Conservation (phyloP, 2,797 vertebrate genomes). For the Paguma larvata region DNA sequence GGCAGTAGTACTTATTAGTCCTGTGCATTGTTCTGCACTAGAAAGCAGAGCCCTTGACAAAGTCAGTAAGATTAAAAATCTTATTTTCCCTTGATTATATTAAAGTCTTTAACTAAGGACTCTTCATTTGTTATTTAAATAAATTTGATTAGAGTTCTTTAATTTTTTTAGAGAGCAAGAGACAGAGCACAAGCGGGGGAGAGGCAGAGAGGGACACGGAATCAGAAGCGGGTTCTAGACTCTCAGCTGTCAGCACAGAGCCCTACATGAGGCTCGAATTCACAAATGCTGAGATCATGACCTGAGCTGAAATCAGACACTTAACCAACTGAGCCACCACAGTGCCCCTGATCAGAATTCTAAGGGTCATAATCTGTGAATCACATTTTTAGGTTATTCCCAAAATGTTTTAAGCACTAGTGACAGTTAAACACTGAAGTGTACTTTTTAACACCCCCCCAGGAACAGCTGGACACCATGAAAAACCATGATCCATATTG, state of each 20-base stretch:
- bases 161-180: too few relatives aligned
- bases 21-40: background rate
- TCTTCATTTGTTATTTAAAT: background rate
- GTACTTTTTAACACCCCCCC: background rate
- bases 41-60: slow-evolving; percentile 58
- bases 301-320: too few relatives aligned
- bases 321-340: too few relatives aligned
- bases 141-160: slow-evolving; percentile 23
- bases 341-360: background rate
- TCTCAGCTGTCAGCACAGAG: too few relatives aligned
- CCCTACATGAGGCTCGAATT: too few relatives aligned
- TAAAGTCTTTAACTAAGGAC: background rate
- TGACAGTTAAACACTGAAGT: background rate
- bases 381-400: slow-evolving; percentile 10
- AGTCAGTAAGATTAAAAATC: slow-evolving; percentile 43
- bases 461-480: background rate
- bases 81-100: slow-evolving; percentile 32
- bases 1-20: background rate
- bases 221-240: too few relatives aligned
- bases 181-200: too few relatives aligned
- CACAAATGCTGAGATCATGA: too few relatives aligned
- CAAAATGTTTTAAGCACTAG: background rate
- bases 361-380: slow-evolving; percentile 2
- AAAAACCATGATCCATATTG: background rate
- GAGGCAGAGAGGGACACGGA: too few relatives aligned